These are phyloP conservation scores for Pteruthius melanotis DNA, from an alignment of 2,113 vertebrate species.

Conservation along the genomic window DNA sequence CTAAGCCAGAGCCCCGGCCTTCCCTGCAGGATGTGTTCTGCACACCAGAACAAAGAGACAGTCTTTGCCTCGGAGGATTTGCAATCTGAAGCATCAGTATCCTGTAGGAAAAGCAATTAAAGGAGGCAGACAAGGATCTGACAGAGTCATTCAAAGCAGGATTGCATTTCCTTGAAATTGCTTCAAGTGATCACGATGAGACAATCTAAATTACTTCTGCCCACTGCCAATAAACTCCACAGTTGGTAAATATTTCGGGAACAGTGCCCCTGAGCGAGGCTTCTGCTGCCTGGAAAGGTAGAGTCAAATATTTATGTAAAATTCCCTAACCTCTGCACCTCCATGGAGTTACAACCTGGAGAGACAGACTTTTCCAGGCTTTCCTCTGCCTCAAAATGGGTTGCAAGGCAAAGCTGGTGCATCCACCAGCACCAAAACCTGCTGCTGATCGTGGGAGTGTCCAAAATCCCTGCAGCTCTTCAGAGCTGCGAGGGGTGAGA, in stretches of 20 bases:
- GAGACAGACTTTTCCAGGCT: neutral
- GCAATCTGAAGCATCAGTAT: constrained; percentile 25
- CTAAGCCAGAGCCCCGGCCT: neutral
- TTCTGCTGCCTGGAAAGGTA: neutral
- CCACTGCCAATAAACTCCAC: neutral
- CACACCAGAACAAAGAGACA: constrained; percentile 19
- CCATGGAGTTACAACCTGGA: neutral
- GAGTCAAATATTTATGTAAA: neutral
- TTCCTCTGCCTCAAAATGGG: neutral
- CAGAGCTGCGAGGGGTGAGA: neutral
- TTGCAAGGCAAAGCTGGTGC: neutral
- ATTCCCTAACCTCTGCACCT: neutral
- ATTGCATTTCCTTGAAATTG: neutral
- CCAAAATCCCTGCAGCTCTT: neutral
- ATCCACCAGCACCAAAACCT: neutral
- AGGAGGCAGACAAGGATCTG: constrained; percentile 48
- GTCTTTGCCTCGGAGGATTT: neutral
- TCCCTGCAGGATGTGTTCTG: neutral
- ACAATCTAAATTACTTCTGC: neutral
- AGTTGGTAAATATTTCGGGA: neutral
- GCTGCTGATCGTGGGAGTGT: neutral
- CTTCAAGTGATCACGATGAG: neutral
- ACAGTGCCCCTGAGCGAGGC: neutral
- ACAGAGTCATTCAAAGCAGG: neutral
- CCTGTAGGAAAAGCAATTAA: constrained; percentile 45